A percentile compares a stretch with the other conserved stretches of the same genome.
These are phyloP conservation scores for Motacilla tschutschensis DNA, from an alignment of 2,113 vertebrate genomes.

Conservation along the genomic window DNA sequence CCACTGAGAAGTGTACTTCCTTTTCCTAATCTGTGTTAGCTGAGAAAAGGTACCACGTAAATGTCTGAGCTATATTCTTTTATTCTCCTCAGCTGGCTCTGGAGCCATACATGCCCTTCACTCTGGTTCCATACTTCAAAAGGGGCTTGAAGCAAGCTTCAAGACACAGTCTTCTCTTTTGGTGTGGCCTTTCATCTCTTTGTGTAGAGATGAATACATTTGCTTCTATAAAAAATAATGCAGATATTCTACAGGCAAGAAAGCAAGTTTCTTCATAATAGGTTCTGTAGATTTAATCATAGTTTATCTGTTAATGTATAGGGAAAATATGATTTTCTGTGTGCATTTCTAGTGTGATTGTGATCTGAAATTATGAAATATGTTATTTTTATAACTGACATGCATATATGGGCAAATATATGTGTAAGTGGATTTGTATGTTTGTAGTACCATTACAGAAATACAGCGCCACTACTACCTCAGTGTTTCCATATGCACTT, in stretches of 20 bases:
- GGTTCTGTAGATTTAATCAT: neutral
- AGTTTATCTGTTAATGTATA: neutral
- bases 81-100: neutral
- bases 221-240: slow-evolving; percentile 1
- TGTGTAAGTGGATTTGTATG: neutral
- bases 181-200: neutral
- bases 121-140: neutral
- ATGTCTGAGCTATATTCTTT: neutral
- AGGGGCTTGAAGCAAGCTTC: neutral
- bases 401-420: neutral
- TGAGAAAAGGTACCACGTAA: neutral
- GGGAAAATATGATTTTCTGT: neutral
- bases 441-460: neutral
- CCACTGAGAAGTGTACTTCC: neutral
- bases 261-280: neutral
- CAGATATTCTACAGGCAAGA: neutral
- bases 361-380: neutral
- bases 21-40: neutral
- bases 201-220: neutral
- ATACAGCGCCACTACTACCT: neutral
- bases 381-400: neutral
- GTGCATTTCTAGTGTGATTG: neutral
- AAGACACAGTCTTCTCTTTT: neutral
- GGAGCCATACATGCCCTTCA: neutral
- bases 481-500: neutral